Conservation (phyloP, 2,113 vertebrate genomes). For the Castor canadensis region DNA sequence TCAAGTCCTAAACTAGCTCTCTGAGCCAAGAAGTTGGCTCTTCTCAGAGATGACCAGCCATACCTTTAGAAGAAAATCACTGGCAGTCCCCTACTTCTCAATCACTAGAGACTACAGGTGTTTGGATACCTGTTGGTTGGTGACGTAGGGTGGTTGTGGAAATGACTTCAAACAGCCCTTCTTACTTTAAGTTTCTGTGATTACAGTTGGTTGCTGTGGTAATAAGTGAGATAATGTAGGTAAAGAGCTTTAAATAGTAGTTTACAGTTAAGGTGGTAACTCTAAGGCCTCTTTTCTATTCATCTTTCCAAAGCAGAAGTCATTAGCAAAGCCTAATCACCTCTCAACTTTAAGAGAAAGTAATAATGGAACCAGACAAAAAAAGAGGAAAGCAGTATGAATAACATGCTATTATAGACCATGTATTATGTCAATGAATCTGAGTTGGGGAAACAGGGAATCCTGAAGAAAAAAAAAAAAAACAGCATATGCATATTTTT, state of each 20-base stretch:
- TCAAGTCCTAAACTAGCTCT: conserved; percentile 17
- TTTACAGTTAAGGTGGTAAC: too few relatives aligned
- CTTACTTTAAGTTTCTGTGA: conserved; percentile 36
- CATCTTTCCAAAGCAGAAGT: neutral
- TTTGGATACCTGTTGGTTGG: neutral
- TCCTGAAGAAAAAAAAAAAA: conserved; percentile 34
- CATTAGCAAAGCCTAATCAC: conserved; percentile 1
- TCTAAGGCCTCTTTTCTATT: neutral
- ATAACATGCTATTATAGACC: neutral
- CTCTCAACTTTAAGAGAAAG: conserved; percentile 30
- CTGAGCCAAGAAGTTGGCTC: neutral
- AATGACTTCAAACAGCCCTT: conserved; percentile 16
- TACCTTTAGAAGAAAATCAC: neutral
- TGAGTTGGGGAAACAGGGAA: neutral
- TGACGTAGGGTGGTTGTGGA: neutral
- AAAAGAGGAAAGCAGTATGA: conserved; percentile 22
- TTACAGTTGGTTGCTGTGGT: neutral
- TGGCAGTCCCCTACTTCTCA: neutral
- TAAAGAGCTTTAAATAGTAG: conserved; percentile 11
- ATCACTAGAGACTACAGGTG: neutral
- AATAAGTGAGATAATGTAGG: conserved; percentile 17
- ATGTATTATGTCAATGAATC: neutral
- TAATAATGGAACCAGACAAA: conserved; percentile 34
- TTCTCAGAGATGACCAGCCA: neutral
- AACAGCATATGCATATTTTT: neutral